Conservation (phyloP, 2,113 vertebrate species). For the Castor canadensis region DNA sequence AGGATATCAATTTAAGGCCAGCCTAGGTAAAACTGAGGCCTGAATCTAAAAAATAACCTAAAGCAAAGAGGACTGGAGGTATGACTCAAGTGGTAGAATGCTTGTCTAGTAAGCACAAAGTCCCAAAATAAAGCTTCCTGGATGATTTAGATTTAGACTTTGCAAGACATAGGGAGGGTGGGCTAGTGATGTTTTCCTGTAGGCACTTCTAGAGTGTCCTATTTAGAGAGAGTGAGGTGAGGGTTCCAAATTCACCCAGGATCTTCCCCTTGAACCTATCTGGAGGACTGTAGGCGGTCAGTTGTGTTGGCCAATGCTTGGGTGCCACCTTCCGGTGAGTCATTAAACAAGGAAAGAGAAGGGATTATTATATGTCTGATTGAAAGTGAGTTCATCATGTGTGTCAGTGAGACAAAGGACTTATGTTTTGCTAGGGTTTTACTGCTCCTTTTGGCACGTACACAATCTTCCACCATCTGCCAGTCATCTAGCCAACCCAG, state of each 20-base stretch:
- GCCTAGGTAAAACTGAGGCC: no score
- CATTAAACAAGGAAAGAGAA: not conserved
- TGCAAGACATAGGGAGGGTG: not conserved
- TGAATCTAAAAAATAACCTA: no score
- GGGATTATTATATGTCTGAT: not conserved
- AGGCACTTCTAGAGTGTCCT: not conserved
- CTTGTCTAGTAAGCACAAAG: no score
- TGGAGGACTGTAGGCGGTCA: not conserved
- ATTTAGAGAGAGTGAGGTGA: not conserved
- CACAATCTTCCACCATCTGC: slow-evolving; percentile 40
- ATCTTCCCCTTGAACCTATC: not conserved
- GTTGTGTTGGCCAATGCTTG: not conserved
- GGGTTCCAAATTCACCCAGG: not conserved
- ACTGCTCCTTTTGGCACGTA: slow-evolving; percentile 32
- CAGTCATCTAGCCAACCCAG: not conserved
- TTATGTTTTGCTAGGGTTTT: slow-evolving; percentile 21
- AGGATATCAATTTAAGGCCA: no score
- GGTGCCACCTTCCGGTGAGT: slow-evolving; percentile 20
- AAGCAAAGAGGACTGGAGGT: no score
- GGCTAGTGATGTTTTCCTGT: not conserved
- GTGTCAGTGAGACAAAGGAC: slow-evolving; percentile 56
- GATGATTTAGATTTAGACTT: not conserved
- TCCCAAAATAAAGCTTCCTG: not conserved
- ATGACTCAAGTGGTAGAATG: no score
- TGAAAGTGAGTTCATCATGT: slow-evolving; percentile 34